Base-by-base conservation (phyloP, 2,113 vertebrate species). In the Elephas maximus region DNA sequence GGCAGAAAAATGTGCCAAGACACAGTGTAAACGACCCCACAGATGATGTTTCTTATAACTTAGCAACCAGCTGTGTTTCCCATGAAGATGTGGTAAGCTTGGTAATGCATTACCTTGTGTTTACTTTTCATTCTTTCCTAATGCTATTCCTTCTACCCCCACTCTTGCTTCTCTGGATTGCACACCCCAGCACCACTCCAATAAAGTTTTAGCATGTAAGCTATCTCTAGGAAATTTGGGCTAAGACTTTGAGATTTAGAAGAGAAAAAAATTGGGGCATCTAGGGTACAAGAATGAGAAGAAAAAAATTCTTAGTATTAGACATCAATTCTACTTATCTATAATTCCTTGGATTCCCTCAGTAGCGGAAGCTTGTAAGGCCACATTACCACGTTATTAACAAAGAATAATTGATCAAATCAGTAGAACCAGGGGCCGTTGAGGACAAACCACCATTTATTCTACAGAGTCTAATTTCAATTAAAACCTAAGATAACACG, bases 391-490 rank as follows among this genome's bases (percentile, higher is more conserved):
- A 71, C 71, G 45, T 67, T 90, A 81, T 84, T 85, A 94, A 90
- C 28, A 94, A 90, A 85, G 60, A 51, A 37, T n/a, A 78, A 73
- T 44, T 89, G 60, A 93, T 84, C 69, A 45, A 93, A 93, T 88
- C 60, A 81, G 51, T 28, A 67, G 81, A 92, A 91, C 79, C 93
- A 92, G 14, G 77, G 17, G 41, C 17, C 67, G 95, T 92, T 94
- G 90, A 97, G 45, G 44, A 86, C 69, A 79, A 74, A 14, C 6
- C 12, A 63, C 69, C 26, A 60, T 90, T 93, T 15, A n/a, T 95
- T 90, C 79, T 67, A 88, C 8, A 93, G 57, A 62, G 37, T 91
- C 65, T 45, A 92, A 73, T 94, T 95, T 96, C 89, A 94, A 18
- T 79, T 51, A 85, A 69, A 92, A 76, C 30, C 15, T 67, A 96